phyloP scores from a whole-genome alignment of 2,797 vertebrate genomes.

The Myotis myotis region DNA sequence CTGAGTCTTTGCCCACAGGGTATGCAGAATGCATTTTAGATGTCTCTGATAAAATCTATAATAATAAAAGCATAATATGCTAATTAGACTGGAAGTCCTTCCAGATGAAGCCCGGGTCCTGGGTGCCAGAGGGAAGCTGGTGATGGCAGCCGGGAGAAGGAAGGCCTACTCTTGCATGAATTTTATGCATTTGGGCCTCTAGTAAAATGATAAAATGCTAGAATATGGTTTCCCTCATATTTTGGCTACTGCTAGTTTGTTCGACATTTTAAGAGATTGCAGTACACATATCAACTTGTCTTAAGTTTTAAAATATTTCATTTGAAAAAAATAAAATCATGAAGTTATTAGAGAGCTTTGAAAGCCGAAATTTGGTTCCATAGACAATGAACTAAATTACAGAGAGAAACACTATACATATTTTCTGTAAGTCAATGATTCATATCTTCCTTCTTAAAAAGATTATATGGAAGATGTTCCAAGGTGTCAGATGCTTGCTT shows the following conservation, averaged over 20 bases:
- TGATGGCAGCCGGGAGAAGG: too few species aligned
- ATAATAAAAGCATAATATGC: too few species aligned
- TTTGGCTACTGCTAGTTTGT: not conserved
- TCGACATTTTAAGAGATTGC: not conserved
- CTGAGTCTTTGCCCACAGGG: not conserved
- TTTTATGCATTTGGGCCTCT: too few species aligned
- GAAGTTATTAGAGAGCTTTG: not conserved
- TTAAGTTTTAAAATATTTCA: conserved; percentile 19
- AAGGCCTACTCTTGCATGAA: too few species aligned
- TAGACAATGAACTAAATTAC: not conserved
- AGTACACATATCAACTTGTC: not conserved
- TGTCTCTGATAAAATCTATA: not conserved
- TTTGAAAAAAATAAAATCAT: not conserved
- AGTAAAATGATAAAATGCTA: not conserved
- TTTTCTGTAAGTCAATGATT: not conserved
- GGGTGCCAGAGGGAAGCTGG: too few species aligned
- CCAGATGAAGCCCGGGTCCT: too few species aligned
- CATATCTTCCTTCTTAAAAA: not conserved
- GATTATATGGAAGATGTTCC: not conserved
- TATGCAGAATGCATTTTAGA: not conserved
- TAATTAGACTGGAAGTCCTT: too few species aligned
- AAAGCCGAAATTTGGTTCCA: not conserved
- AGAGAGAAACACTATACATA: not conserved
- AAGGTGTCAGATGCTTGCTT: not conserved
- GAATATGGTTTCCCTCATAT: not conserved